phyloP scores from a whole-genome alignment of 2,797 vertebrate genomes.

The Coregonus sp. region DNA sequence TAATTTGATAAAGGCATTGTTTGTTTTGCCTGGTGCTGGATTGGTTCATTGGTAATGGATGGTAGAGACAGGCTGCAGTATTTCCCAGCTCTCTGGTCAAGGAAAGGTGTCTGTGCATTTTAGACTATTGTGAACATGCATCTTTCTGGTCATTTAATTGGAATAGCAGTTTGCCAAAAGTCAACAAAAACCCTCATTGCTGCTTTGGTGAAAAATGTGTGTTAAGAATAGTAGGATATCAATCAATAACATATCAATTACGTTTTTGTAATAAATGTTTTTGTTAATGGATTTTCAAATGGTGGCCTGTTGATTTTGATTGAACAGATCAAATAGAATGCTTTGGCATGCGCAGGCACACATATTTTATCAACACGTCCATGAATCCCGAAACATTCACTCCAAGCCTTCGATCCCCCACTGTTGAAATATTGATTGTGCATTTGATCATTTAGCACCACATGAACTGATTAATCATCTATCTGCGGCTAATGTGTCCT shows the following conservation, averaged over 20 bases:
- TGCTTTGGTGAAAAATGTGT: too few species aligned
- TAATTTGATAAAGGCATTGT: neutral
- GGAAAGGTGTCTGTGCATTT: neutral
- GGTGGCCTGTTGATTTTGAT: neutral
- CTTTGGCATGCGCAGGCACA: neutral
- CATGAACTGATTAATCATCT: neutral
- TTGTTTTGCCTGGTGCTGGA: neutral
- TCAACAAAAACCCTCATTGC: neutral
- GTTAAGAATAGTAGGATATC: neutral
- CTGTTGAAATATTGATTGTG: neutral
- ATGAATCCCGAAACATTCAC: constrained; percentile 17
- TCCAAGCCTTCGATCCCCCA: neutral
- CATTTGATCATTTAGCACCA: neutral
- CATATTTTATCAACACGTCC: constrained; percentile 2
- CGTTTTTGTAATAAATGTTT: neutral
- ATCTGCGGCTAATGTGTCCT: neutral
- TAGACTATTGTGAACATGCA: neutral
- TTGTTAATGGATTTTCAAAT: too few species aligned
- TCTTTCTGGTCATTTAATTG: neutral
- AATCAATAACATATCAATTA: neutral
- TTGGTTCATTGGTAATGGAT: constrained; percentile 27
- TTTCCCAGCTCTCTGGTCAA: constrained; percentile 31
- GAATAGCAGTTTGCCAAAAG: neutral
- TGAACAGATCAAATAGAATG: neutral
- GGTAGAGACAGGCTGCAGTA: constrained; percentile 35